These are phyloP conservation scores for Achatina immaculata DNA, from an alignment of 1,140 invertebrate species.

Conservation along the genomic window DNA sequence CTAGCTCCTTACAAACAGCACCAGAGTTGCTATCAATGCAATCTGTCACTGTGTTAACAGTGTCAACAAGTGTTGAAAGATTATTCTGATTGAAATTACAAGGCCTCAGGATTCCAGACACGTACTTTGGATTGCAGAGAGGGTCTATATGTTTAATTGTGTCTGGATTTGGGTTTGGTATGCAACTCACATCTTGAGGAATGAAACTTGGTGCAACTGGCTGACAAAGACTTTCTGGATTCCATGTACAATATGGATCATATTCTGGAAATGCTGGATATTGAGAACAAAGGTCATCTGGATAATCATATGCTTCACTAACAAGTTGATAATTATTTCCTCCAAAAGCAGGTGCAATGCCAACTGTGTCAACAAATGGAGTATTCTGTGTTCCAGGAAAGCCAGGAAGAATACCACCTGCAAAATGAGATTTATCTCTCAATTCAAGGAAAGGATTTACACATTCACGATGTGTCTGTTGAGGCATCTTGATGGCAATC, in stretches of 20 bases:
- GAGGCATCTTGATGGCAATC: slow-evolving; percentile 12
- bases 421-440: not conserved
- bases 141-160: not conserved
- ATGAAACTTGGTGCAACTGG: too few species aligned
- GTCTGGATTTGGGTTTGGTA: not conserved
- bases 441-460: not conserved
- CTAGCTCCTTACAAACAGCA: too few species aligned
- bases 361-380: too few species aligned
- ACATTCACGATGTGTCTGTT: not conserved
- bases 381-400: too few species aligned
- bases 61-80: not conserved
- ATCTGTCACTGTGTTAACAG: not conserved
- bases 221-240: too few species aligned
- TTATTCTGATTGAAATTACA: slow-evolving; percentile 11
- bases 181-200: not conserved
- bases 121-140: not conserved
- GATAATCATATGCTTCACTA: too few species aligned
- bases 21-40: too few species aligned
- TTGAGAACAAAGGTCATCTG: too few species aligned
- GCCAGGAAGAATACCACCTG: not conserved
- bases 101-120: not conserved
- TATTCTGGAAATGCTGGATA: too few species aligned
- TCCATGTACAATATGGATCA: too few species aligned
- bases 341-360: too few species aligned
- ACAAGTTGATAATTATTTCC: too few species aligned